phyloP scores from a whole-genome alignment of 2,797 vertebrate genomes.

The Ceryle rudis region DNA sequence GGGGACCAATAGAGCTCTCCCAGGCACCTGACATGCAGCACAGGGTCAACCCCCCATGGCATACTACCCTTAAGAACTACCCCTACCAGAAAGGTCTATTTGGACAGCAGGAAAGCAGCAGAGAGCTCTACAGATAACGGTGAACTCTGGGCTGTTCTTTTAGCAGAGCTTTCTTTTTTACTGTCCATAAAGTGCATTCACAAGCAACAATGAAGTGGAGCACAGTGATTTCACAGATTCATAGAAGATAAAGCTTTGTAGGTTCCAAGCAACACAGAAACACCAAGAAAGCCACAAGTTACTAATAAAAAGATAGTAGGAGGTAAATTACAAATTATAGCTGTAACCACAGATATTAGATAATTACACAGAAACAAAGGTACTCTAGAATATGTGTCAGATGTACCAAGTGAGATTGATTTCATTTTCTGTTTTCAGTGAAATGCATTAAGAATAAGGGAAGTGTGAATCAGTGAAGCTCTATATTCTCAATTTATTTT shows the following conservation, averaged over 20 bases:
- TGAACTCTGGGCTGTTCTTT: background rate
- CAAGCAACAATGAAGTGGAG: background rate
- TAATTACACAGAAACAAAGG: slow-evolving; percentile 4
- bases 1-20: background rate
- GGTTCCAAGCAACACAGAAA: background rate
- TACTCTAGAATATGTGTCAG: background rate
- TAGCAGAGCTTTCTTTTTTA: background rate
- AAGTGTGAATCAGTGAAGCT: background rate
- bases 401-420: background rate
- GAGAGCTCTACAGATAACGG: background rate
- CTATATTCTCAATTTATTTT: background rate
- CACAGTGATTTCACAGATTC: background rate
- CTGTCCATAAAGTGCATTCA: background rate
- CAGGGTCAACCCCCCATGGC: background rate
- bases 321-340: slow-evolving; percentile 27
- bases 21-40: background rate
- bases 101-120: background rate
- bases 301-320: slow-evolving; percentile 8
- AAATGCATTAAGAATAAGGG: background rate
- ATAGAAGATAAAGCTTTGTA: background rate
- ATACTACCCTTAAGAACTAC: background rate
- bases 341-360: slow-evolving; percentile 39
- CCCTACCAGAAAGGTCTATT: background rate
- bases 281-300: slow-evolving; percentile 32
- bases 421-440: slow-evolving; percentile 34